Evolutionary conservation across 2,113 vertebrate species (phyloP).

Genomic region (Pionites leucogaster): DNA sequence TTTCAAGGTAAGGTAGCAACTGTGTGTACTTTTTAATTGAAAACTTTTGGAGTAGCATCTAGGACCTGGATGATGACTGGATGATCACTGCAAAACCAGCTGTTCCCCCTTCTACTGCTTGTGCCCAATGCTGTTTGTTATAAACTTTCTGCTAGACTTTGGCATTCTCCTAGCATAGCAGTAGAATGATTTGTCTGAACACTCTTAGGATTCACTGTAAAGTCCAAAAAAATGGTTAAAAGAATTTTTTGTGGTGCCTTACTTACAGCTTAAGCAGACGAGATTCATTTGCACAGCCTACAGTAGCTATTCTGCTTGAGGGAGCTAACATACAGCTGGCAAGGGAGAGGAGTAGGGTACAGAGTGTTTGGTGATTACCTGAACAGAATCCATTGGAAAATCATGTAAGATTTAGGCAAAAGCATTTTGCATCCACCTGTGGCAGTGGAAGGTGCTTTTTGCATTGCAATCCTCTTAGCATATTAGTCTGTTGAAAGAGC

Average conservation of each 20-base stretch:
- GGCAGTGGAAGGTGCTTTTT: neutral
- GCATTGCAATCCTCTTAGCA: rapidly evolving
- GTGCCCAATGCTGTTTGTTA: neutral
- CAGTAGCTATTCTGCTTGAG: neutral
- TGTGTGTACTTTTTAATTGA: neutral
- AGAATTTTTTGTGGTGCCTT: neutral
- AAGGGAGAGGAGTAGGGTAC: neutral
- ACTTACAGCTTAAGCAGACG: neutral
- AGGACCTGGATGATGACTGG: neutral
- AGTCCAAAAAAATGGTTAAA: neutral
- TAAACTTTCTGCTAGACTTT: neutral
- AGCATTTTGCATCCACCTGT: neutral
- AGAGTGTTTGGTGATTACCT: neutral
- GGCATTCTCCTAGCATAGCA: neutral
- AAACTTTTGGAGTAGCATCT: neutral
- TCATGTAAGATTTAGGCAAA: neutral
- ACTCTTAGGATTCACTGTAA: neutral
- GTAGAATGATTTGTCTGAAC: neutral
- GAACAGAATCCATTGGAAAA: neutral
- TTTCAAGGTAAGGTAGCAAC: neutral
- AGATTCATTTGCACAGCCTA: neutral
- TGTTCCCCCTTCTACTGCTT: neutral
- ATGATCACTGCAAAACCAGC: neutral
- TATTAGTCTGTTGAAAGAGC: neutral
- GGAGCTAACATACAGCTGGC: neutral